Conservation (phyloP, 2,888 invertebrate species). For the Pilophorus perplexus region DNA sequence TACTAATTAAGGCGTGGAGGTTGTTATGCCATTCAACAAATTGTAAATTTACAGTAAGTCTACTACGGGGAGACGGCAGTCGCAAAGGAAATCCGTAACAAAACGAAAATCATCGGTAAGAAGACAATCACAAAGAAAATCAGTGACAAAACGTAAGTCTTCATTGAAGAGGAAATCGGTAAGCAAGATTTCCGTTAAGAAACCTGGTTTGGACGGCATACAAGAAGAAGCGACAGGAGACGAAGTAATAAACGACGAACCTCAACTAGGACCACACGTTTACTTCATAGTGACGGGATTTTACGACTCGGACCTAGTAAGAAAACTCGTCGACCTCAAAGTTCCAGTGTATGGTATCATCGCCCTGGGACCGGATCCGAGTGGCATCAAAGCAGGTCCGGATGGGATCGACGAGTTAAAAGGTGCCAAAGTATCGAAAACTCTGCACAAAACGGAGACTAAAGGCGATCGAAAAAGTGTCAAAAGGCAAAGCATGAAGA, state of each 20-base stretch:
- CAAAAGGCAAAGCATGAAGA: neutral
- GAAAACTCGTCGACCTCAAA: neutral
- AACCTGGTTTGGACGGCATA: too few species aligned
- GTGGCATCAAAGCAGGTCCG: neutral
- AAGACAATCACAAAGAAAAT: neutral
- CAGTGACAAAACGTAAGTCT: neutral
- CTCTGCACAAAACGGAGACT: too few species aligned
- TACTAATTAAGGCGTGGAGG: too few species aligned
- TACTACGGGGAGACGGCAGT: too few species aligned
- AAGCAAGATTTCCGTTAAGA: neutral
- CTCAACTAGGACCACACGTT: neutral
- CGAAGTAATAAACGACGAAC: neutral
- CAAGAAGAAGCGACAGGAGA: neutral
- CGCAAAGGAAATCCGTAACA: constrained; percentile 1
- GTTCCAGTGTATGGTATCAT: constrained; percentile 17
- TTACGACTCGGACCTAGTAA: neutral
- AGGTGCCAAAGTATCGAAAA: neutral
- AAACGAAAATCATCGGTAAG: constrained; percentile 7
- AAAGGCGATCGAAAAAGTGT: neutral
- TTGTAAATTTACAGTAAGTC: too few species aligned
- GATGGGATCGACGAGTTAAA: neutral
- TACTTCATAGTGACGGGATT: constrained; percentile 16
- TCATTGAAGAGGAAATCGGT: neutral
- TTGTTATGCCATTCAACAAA: too few species aligned
- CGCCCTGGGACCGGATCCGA: constrained; percentile 6